Percentiles rank a stretch among this genome's conserved stretches.
These are phyloP conservation scores for Eleginops maclovinus DNA, from an alignment of 2,113 vertebrate genomes.

Conservation along the genomic window DNA sequence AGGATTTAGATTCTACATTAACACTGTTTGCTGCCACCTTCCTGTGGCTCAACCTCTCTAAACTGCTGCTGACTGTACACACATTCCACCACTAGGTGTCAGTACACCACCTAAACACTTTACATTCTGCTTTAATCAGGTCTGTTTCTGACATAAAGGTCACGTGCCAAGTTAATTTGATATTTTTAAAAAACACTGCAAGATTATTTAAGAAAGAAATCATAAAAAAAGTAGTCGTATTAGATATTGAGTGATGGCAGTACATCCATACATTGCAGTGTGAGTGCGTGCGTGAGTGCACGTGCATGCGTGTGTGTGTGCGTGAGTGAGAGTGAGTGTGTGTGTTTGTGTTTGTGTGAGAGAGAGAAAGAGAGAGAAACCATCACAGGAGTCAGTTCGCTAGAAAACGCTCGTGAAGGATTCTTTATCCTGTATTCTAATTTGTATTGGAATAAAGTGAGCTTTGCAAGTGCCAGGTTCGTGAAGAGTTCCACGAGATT, in stretches of 20 bases:
- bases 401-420: background rate
- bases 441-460: too few species aligned
- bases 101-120: background rate
- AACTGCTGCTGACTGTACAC: background rate
- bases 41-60: background rate
- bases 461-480: background rate
- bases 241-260: too few species aligned
- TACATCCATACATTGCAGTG: background rate
- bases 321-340: constrained; percentile 8
- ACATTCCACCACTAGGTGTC: constrained; percentile 41
- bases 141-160: background rate
- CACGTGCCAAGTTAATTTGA: too few species aligned
- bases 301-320: background rate
- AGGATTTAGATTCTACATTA: background rate
- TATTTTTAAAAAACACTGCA: background rate
- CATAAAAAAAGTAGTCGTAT: too few species aligned
- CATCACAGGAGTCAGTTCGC: background rate
- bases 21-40: background rate
- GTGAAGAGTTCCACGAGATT: background rate
- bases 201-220: background rate
- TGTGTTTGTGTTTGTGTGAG: background rate
- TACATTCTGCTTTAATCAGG: background rate
- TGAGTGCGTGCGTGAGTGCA: too few species aligned
- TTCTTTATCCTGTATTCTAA: background rate
- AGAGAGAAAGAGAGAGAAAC: constrained; percentile 5